Conservation (phyloP, 2,797 vertebrate species). For the Neoniphon sammara region DNA sequence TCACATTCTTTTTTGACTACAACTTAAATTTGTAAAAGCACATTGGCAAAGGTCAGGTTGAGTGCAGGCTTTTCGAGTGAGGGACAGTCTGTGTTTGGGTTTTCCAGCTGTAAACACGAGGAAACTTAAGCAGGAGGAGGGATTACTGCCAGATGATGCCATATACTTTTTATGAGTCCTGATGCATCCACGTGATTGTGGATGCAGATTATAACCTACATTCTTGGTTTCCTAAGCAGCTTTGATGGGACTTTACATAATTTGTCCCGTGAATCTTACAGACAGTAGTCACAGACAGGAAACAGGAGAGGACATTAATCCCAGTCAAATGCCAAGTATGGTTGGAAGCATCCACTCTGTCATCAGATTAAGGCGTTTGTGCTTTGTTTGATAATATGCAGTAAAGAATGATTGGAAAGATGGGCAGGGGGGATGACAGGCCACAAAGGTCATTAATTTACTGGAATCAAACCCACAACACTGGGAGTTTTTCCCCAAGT, state of each 20-base stretch:
- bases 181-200: conserved; percentile 12
- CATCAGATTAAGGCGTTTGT: too few species aligned
- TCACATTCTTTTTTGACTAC: background rate
- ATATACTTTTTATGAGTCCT: background rate
- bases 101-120: conserved; percentile 30
- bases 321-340: conserved; percentile 5
- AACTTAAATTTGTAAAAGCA: background rate
- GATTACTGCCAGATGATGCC: conserved; percentile 47
- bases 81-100: conserved; percentile 44
- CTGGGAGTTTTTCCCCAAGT: background rate
- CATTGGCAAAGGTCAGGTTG: conserved; percentile 28
- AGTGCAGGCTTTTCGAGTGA: conserved; percentile 7
- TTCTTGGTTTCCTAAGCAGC: conserved; percentile 67
- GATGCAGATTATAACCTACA: conserved; percentile 54
- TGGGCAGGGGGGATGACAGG: background rate
- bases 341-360: background rate
- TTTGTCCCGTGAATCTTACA: conserved; percentile 62
- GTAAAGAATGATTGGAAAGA: background rate
- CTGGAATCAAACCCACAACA: background rate
- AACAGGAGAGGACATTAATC: conserved; percentile 47
- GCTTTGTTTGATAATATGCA: background rate
- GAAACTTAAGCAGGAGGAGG: conserved; percentile 15
- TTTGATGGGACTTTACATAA: conserved; percentile 52
- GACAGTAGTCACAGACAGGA: conserved; percentile 37
- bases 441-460: background rate